Conservation (phyloP, 2,888 invertebrate species). For the Lumbricus terrestris region DNA sequence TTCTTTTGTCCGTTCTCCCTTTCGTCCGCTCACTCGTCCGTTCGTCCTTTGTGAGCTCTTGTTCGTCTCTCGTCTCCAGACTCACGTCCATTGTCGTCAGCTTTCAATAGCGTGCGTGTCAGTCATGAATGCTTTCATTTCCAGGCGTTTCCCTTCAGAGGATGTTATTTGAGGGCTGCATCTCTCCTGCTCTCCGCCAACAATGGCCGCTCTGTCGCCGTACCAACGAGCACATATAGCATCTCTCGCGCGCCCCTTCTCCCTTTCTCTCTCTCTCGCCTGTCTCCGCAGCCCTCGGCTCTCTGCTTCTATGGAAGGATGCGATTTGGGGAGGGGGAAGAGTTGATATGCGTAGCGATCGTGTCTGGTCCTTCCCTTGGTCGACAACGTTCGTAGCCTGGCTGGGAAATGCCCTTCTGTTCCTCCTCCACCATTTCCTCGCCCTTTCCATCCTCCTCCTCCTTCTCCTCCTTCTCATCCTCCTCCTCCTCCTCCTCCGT, state of each 20-base stretch:
- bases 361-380: neutral
- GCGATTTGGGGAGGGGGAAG: neutral
- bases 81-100: neutral
- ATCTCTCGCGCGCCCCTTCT: neutral
- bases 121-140: neutral
- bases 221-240: slow-evolving; percentile 3
- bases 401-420: neutral
- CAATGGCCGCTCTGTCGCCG: neutral
- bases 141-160: neutral
- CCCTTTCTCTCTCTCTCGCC: no score
- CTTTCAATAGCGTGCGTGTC: slow-evolving; percentile 3
- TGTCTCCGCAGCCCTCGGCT: neutral
- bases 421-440: neutral
- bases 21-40: neutral
- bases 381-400: neutral
- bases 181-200: neutral
- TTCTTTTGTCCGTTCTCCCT: neutral
- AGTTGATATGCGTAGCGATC: neutral
- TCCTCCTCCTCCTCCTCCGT: neutral
- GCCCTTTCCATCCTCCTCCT: neutral
- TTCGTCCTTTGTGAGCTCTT: neutral
- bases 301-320: neutral
- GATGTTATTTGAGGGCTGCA: neutral
- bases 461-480: neutral
- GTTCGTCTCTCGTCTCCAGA: neutral